Base-by-base conservation (phyloP, 2,888 invertebrate genomes). In the Tupiocoris notatus region DNA sequence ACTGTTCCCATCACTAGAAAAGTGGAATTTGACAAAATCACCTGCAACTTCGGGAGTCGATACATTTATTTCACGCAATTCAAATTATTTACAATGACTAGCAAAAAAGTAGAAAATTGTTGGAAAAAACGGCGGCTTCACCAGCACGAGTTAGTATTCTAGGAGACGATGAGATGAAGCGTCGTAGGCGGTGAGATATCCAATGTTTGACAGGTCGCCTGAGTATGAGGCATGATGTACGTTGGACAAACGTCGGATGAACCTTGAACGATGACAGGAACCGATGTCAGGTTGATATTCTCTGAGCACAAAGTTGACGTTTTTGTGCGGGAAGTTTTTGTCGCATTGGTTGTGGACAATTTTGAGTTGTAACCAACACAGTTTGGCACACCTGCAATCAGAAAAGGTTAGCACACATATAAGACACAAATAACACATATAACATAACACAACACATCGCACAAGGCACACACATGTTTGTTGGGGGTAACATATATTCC, bases 211-310 rank as follows among this genome's bases (percentile, higher is more conserved):
- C 39, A 12, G n/a, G n/a, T n/a, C 12, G 39, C 6, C 6, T 39
- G 6, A 39, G 39, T 39, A 3, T 39, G 70, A 16, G 70, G 25
- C 22, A 70, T 25, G 20, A 70, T 59, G 70, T 59, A 70, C 1
- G 70, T 59, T 9, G 57, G 70, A 23, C 70, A 57, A n/a, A 58
- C 70, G 58, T 70, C 70, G n/a, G n/a, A n/a, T 12, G 39, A 39
- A 3, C 39, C 39, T 16, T 70, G 24, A 2, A 70, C n/a, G 2
- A 70, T 16, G 59, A 70, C 70, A 1, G 70, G 70, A n/a, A 70
- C 59, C 24, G 59, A 58, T 20, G 70, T 12, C 24, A 70, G 23
- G 20, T 70, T 59, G 58, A 39, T 39, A 3, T 3, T 12, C 39
- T 39, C 39, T 12, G 39, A 7, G 3, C 6, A 12, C 6, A 39